These are phyloP conservation scores for Synanthedon formicaeformis DNA, from an alignment of 2,888 invertebrate genomes.

Conservation along the genomic window DNA sequence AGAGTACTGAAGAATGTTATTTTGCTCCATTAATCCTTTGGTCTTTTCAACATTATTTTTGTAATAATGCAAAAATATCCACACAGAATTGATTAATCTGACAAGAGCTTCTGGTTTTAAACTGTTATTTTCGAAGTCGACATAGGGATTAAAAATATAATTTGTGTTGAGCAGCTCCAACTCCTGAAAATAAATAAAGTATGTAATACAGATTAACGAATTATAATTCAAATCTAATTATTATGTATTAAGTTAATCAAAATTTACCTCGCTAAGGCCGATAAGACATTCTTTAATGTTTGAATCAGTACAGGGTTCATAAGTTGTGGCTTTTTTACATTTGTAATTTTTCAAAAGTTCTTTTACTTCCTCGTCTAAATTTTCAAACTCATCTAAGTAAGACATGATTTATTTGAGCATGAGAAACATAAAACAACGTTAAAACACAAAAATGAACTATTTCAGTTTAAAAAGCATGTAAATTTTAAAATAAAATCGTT, in stretches of 20 bases:
- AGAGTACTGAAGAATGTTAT: slow-evolving; percentile 43
- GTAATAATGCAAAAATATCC: slow-evolving; percentile 43
- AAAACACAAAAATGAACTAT: too few relatives aligned
- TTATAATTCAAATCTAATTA: too few relatives aligned
- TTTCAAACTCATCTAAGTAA: slow-evolving; percentile 9
- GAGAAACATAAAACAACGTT: too few relatives aligned
- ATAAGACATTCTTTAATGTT: slow-evolving; percentile 56
- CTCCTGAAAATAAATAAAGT: slow-evolving; percentile 29
- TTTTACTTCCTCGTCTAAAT: slow-evolving; percentile 55
- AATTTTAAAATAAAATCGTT: too few relatives aligned
- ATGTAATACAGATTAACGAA: too few relatives aligned
- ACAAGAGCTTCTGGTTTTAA: slow-evolving; percentile 39
- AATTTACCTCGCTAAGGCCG: slow-evolving; percentile 45
- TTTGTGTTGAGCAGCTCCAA: slow-evolving; percentile 43
- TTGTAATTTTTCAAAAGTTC: slow-evolving; percentile 55
- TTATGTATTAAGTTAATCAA: too few relatives aligned
- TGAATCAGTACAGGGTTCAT: slow-evolving; percentile 49
- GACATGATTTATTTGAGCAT: too few relatives aligned
- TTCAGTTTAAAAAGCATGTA: too few relatives aligned
- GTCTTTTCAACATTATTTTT: slow-evolving; percentile 41
- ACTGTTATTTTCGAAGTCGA: slow-evolving; percentile 31
- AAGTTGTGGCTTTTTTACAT: slow-evolving; percentile 45
- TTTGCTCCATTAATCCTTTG: slow-evolving; percentile 39
- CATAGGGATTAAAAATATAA: slow-evolving; percentile 52
- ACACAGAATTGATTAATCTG: slow-evolving; percentile 47